Conservation (phyloP, 2,888 invertebrate genomes). For the Epinotia brunnichana region DNA sequence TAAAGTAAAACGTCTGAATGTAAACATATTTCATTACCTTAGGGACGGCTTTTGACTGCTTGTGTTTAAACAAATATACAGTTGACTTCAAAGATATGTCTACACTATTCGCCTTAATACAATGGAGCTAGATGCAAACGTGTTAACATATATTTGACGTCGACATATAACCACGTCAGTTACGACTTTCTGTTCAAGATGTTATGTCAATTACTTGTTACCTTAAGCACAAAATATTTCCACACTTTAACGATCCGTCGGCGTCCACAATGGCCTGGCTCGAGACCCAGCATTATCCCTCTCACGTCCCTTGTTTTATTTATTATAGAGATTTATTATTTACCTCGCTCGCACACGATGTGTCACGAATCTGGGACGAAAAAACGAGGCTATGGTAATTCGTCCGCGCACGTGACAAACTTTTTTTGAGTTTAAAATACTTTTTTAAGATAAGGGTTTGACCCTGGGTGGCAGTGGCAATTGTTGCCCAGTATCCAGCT, state of each 20-base stretch:
- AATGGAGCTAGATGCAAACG: no score
- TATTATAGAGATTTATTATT: conserved; percentile 84
- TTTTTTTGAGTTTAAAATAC: conserved; percentile 55
- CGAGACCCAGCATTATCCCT: conserved; percentile 79
- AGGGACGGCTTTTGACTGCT: background rate
- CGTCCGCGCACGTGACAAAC: conserved; percentile 75
- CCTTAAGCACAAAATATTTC: conserved; percentile 76
- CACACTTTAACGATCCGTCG: conserved; percentile 81
- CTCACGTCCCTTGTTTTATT: conserved; percentile 83
- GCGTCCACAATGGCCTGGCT: conserved; percentile 76
- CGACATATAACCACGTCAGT: background rate
- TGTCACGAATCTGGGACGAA: conserved; percentile 80
- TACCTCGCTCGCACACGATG: conserved; percentile 81
- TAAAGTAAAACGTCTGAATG: background rate
- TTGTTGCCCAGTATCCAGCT: conserved; percentile 30
- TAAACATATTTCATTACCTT: background rate
- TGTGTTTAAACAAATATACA: no score
- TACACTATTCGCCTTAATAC: no score
- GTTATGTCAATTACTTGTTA: conserved; percentile 44
- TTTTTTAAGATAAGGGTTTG: conserved; percentile 46
- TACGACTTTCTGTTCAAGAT: conserved; percentile 7
- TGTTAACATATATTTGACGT: no score
- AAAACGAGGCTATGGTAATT: conserved; percentile 81
- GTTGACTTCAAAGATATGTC: no score
- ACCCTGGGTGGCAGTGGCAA: conserved; percentile 44